phyloP scores from a whole-genome alignment of 2,888 invertebrate species.

The Drosophila paranaensis region DNA sequence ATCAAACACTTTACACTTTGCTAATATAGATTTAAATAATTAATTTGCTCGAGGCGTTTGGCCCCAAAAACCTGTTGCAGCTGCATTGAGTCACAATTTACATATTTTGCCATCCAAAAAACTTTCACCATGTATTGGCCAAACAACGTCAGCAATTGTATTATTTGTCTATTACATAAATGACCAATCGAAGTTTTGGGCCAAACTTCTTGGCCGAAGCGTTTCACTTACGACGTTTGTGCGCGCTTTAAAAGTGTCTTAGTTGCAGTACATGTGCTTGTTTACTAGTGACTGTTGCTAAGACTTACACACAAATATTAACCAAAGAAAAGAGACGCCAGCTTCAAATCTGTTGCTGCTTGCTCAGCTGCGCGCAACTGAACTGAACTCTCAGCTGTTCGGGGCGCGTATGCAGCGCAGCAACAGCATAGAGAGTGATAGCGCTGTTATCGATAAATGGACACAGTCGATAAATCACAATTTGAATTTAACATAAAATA shows the following conservation, averaged over 20 bases:
- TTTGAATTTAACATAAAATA: slow-evolving; percentile 5
- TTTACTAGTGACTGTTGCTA: slow-evolving; percentile 19
- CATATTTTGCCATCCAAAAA: slow-evolving; percentile 24
- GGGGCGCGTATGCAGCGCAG: slow-evolving; percentile 25
- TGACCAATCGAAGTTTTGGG: slow-evolving; percentile 12
- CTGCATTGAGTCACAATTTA: slow-evolving; percentile 31
- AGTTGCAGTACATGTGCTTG: slow-evolving; percentile 11
- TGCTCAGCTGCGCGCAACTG: slow-evolving; percentile 36
- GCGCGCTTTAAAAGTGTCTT: slow-evolving; percentile 4
- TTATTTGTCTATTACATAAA: slow-evolving; percentile 53
- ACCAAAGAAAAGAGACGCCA: slow-evolving; percentile 19
- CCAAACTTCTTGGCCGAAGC: slow-evolving; percentile 17
- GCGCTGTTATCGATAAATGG: slow-evolving; percentile 30
- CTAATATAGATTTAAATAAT: slow-evolving; percentile 12
- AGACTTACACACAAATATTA: slow-evolving; percentile 45
- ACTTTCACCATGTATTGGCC: slow-evolving; percentile 51
- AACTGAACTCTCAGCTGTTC: slow-evolving; percentile 41
- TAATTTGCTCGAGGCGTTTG: neutral
- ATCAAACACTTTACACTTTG: slow-evolving; percentile 21
- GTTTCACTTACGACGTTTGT: slow-evolving; percentile 27
- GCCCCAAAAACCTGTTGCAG: slow-evolving; percentile 39
- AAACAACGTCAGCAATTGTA: slow-evolving; percentile 48
- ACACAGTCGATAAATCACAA: slow-evolving; percentile 18
- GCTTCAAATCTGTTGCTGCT: slow-evolving; percentile 36
- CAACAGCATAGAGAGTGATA: neutral